Evolutionary conservation across 2,797 vertebrate genomes (phyloP), one percentile per base, ranked within the genome.

Genomic region (Pseudomugil tenellus): DNA sequence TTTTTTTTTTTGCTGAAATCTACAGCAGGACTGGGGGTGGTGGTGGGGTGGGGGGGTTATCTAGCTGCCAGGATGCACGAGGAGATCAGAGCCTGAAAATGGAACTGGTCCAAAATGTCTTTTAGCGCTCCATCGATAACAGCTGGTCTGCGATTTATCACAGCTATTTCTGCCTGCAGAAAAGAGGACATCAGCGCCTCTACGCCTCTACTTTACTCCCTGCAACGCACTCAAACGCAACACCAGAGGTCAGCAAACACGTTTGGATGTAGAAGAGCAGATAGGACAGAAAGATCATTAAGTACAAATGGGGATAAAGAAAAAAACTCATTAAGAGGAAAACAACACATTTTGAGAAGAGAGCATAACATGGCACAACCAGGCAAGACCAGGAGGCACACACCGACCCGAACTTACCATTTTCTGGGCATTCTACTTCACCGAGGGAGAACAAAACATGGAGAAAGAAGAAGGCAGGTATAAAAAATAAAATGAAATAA

Each of bases 401-500:
- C 94, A 92, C 85, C 92, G 87, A 89, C 95, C 93, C 92, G 92
- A 94, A 98, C 98, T 99, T 97, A 99, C 97, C 98, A 98, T 98
- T 93, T 96, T 98, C 94, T 96, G 96, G 92, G 94, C 95, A 96
- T 96, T 98, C 98, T 99, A 99, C 96, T 95, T 97, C 95, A 97
- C 91, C 95, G 84, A 85, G 93, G 93, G 91, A 94, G 94, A 92
- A 87, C 77, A 86, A 87, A 87, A 88, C 76, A 95, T 94, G 91
- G 92, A 95, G 93, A 93, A 95, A 94, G 92, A 83, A 75, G 83
- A 95, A 94, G 93, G 92, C 93, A 94, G 94, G 94, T 92, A 83
- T 73, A 74, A 67, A 91, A 92, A 89, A 92, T 64, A 65, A 43
- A 53, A 69, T 41, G 6, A 64, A 82, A 82, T 61, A 57, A 79